These are phyloP conservation scores for Fulmarus glacialis DNA, from an alignment of 2,113 vertebrate genomes.

Conservation along the genomic window DNA sequence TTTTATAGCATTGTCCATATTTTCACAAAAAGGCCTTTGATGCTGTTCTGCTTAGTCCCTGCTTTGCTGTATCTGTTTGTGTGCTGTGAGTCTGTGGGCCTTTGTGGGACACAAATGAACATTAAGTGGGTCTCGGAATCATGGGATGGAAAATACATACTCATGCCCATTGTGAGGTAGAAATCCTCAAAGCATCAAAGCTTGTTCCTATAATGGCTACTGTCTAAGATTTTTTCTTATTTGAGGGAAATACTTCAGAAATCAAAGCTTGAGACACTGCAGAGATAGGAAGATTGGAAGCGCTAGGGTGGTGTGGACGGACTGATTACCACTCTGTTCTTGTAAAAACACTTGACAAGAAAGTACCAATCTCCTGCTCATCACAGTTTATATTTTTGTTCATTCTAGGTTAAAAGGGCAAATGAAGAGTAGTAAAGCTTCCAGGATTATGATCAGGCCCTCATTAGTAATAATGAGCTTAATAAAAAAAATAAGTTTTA, in stretches of 20 bases:
- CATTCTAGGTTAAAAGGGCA: background rate
- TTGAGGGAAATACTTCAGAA: background rate
- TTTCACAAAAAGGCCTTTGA: constrained; percentile 66
- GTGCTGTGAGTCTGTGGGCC: background rate
- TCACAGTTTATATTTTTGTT: background rate
- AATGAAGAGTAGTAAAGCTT: background rate
- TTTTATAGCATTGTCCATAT: constrained; percentile 44
- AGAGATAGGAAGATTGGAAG: background rate
- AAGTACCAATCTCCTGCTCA: background rate
- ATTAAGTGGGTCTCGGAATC: background rate
- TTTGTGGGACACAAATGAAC: constrained; percentile 35
- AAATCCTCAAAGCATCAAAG: background rate
- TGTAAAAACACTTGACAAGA: background rate
- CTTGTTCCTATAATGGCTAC: background rate
- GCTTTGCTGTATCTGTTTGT: constrained; percentile 8
- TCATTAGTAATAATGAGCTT: background rate
- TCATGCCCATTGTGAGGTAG: background rate
- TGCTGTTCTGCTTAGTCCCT: constrained; percentile 6
- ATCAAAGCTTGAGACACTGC: background rate
- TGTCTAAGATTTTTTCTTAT: background rate
- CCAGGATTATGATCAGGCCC: background rate
- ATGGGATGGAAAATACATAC: background rate
- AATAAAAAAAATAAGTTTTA: background rate
- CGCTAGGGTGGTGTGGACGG: background rate
- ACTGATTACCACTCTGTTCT: background rate